Base-by-base conservation (phyloP, 2,113 vertebrate genomes). In the Proterorhinus semilunaris region DNA sequence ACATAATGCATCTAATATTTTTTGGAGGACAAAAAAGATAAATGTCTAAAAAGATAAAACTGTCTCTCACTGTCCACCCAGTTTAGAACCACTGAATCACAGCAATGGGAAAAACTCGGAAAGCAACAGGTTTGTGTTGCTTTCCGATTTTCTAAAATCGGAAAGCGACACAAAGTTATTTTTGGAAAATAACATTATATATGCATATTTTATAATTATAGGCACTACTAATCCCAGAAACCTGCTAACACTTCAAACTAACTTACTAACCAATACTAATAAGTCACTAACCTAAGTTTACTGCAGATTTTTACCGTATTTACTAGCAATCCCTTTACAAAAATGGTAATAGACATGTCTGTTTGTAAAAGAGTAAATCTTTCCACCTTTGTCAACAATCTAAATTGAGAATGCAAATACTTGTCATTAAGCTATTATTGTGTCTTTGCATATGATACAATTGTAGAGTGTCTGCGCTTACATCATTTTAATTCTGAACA, bases 261-360 rank as follows among this genome's bases (percentile, higher is more conserved):
- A 91, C 87, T 73, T 68, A 90, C 90, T 90, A 91, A 91, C 89
- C 71, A 6, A 36, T 36, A 91, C 89, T 91, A 91, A 90, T 84
- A 57, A 79, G 2, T 17, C 57, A 81, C 74, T 86, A 76, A 72
- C 66, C 45, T 12, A 73, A 36, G 27, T 36, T 36, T 36, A 42
- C 71, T 72, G 45, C 69, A 36, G 57, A 43, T 59, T n/a, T 13
- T 58, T 13, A 36, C 17, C 17, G 17, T 4, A 43, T 42, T 59
- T 13, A 59, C 17, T 57, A 6, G 27, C 54, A 57, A 27, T 36
- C 13, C 8, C 5, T 11, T 27, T 21, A 55, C 12, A 15, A 13
- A 21, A n/a, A 6, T 11, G 7, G 15, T 13, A 17, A 21, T 44
- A 9, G 0, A 17, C 15, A 36, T 36, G 27, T 36, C 27, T 36